Conservation (phyloP, 2,888 invertebrate species). For the Oxycera nigricornis region DNA sequence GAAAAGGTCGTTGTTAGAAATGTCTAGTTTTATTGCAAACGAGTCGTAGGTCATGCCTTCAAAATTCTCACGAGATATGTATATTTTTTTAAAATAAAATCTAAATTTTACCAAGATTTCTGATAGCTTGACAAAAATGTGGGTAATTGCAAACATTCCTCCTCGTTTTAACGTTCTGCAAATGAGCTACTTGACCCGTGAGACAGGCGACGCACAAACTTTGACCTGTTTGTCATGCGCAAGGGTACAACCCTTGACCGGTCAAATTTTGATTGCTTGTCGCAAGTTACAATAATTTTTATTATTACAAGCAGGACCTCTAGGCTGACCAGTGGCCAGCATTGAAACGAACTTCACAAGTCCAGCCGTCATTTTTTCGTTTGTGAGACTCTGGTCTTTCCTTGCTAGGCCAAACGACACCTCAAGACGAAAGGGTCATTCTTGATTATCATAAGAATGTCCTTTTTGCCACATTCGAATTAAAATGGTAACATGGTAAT, state of each 20-base stretch:
- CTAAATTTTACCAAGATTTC: background rate
- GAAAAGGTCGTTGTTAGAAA: too few relatives aligned
- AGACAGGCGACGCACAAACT: constrained; percentile 23
- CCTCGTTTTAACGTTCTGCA: background rate
- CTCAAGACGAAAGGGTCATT: constrained; percentile 18
- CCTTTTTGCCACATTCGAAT: constrained; percentile 40
- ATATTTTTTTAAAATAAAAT: background rate
- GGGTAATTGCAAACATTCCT: too few relatives aligned
- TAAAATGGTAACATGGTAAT: constrained; percentile 46
- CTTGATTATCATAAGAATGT: constrained; percentile 44
- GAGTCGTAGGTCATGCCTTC: too few relatives aligned
- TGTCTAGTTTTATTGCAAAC: too few relatives aligned
- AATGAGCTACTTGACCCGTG: constrained; percentile 10
- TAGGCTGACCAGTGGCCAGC: constrained; percentile 23
- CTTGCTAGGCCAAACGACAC: background rate
- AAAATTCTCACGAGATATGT: too few relatives aligned
- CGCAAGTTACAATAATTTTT: constrained; percentile 38
- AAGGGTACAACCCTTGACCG: constrained; percentile 40
- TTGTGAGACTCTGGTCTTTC: background rate
- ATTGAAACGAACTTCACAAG: background rate
- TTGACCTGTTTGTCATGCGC: constrained; percentile 40
- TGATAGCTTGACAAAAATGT: too few relatives aligned
- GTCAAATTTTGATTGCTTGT: constrained; percentile 40
- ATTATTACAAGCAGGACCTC: background rate
- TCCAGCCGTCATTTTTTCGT: background rate